Evolutionary conservation across 1,140 invertebrate genomes (phyloP), one percentile per base, ranked within the genome.

Genomic region (Dinoponera quadriceps): DNA sequence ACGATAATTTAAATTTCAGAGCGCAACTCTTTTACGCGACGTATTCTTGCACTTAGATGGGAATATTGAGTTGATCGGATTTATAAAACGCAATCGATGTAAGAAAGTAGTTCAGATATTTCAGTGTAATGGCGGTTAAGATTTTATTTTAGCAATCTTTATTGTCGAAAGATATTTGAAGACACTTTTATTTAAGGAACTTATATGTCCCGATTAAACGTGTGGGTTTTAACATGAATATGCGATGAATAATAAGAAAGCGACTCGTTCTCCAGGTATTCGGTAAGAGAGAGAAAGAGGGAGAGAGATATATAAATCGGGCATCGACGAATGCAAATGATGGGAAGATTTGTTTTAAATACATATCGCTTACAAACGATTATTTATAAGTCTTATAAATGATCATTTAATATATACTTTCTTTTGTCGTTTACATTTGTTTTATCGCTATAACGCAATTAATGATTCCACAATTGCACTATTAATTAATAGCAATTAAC

Each of bases 21-120:
- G 51, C 51, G 27, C 57, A 68, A n/a, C n/a, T n/a, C 16, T 55
- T 54, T 22, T 69, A 18, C 22, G 22, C n/a, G 33, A 78, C 20
- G 18, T 75, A 49, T 18, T 75, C 44, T 48, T 22, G 7, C 22
- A 13, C 16, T 16, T 14, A 16, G 9, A 33, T 1, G 20, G 16
- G 20, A 9, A 16, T 25, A 18, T 14, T 0, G 22, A 16, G 14
- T 9, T 14, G 51, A 55, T n/a, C 69, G 27, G 27, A 51, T 44
- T 44, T 44, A 44, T 51, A 33, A 13, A 44, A 60, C 44, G 16
- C n/a, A 65, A 65, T 75, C 72, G 18, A 55, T 75, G 22, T 1
- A 13, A 5, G 0, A 18, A 66, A 48, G 2, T 55, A 55, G n/a
- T 71, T 16, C 33, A 57, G 29, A 55, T 54, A 14, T 55, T 54